phyloP scores from a whole-genome alignment of 2,797 vertebrate genomes.

The Chrosomus eos region DNA sequence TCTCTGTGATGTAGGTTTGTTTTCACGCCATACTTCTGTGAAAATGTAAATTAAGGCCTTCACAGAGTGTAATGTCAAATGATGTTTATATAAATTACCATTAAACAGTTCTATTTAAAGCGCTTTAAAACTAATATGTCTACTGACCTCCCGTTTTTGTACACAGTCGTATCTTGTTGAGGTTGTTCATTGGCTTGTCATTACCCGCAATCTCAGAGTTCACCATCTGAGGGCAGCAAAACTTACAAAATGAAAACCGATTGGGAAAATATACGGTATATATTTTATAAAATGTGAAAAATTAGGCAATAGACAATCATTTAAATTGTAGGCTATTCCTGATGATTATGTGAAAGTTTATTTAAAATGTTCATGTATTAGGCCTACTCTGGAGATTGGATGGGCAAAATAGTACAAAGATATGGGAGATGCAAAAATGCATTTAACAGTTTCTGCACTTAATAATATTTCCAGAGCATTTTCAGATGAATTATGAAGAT shows the following conservation, averaged over 20 bases:
- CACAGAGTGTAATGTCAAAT: background rate
- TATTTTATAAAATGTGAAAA: background rate
- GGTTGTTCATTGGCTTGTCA: background rate
- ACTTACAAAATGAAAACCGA: background rate
- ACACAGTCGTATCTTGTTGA: background rate
- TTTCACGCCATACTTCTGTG: background rate
- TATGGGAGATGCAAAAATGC: background rate
- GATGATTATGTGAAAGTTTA: background rate
- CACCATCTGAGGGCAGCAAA: slow-evolving; percentile 15
- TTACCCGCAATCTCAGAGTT: background rate
- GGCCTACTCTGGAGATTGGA: background rate
- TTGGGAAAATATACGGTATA: background rate
- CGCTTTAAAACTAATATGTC: background rate
- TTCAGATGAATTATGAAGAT: background rate
- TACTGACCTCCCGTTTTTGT: background rate
- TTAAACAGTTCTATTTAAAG: background rate
- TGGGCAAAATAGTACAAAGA: background rate
- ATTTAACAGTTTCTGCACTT: background rate
- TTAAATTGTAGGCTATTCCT: background rate
- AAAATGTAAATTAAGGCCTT: background rate
- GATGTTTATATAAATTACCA: background rate
- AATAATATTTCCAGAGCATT: background rate
- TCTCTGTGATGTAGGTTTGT: background rate
- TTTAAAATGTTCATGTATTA: background rate
- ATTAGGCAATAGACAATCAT: too few relatives aligned